Base-by-base conservation (phyloP, 2,888 invertebrate species). In the Luperina testacea region DNA sequence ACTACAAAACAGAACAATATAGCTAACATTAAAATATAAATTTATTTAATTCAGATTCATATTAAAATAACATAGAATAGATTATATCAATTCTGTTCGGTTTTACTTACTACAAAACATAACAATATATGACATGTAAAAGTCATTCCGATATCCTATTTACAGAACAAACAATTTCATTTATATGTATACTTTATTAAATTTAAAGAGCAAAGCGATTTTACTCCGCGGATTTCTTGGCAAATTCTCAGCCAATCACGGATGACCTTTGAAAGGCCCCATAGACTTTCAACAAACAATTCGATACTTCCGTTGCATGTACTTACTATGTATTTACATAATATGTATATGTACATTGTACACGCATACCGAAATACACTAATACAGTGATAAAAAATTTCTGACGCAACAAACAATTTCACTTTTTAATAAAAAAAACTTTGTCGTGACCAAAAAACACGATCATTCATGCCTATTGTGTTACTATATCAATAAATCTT, bases 381-480 rank as follows among this genome's bases (percentile, higher is more conserved):
- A 78, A 80, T 69, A 53, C 32, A 59, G 27, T 81, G 74, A 69
- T 69, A 73, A 77, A 81, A 72, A 48, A 38, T 57, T 68, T 38
- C 11, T 84, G 73, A 88, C 69, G 87, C 45, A 88, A 88, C n/a
- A 70, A 65, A 53, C 53, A 82, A 83, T 90, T 91, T 90, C 90
- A 90, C 90, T 90, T 90, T 88, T 89, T 78, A 0, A n/a, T n/a
- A n/a, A n/a, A 27, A 69, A 61, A 17, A 45, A 63, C 68, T 77
- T 20, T 71, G 72, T 90, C 90, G 90, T 90, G 90, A 90, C 84
- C 77, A 8, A 38, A 45, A 24, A 0, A 73, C 86, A 87, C 81
- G 86, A 85, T n/a, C 8, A 20, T 38, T 77, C 80, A 32, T 59
- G 53, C 79, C 75, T 71, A 78, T 84, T 79, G 78, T 80, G 59